A percentile compares a stretch with the other conserved stretches of the same genome.
Conservation (phyloP, 2,888 invertebrate genomes). For the Mythimna pallens region DNA sequence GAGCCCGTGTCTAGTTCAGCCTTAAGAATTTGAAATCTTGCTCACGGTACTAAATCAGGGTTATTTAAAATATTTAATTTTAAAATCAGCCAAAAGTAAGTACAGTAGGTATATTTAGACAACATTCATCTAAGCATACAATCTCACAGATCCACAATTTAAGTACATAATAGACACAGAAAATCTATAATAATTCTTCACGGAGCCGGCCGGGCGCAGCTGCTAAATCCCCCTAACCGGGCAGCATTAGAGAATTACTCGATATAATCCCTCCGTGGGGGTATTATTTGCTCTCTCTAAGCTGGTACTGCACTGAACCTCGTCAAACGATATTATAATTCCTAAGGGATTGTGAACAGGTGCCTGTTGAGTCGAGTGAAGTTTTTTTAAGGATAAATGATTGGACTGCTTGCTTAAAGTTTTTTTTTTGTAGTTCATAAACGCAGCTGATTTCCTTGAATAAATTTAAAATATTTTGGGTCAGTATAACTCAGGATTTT, state of each 20-base stretch:
- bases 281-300: slow-evolving; percentile 60
- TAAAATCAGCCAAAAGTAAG: not conserved
- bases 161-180: slow-evolving; percentile 35
- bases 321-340: slow-evolving; percentile 56
- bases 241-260: slow-evolving; percentile 64
- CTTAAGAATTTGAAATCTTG: too few relatives aligned
- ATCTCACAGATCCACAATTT: slow-evolving; percentile 8
- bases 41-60: too few relatives aligned
- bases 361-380: slow-evolving; percentile 38
- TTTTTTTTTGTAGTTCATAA: not conserved
- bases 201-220: slow-evolving; percentile 46
- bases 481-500: too few relatives aligned
- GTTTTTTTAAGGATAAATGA: not conserved
- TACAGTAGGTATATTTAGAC: not conserved
- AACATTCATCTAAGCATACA: not conserved
- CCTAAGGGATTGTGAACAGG: slow-evolving; percentile 34
- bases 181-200: slow-evolving; percentile 49
- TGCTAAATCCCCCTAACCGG: slow-evolving; percentile 58
- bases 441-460: not conserved
- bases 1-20: too few relatives aligned
- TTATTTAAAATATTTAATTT: not conserved
- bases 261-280: slow-evolving; percentile 59
- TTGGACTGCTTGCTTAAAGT: not conserved
- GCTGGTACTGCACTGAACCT: slow-evolving; percentile 37
- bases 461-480: too few relatives aligned